Evolutionary conservation across 2,113 vertebrate genomes (phyloP), one percentile per base, ranked within the genome.

Genomic region (Saccopteryx leptura): DNA sequence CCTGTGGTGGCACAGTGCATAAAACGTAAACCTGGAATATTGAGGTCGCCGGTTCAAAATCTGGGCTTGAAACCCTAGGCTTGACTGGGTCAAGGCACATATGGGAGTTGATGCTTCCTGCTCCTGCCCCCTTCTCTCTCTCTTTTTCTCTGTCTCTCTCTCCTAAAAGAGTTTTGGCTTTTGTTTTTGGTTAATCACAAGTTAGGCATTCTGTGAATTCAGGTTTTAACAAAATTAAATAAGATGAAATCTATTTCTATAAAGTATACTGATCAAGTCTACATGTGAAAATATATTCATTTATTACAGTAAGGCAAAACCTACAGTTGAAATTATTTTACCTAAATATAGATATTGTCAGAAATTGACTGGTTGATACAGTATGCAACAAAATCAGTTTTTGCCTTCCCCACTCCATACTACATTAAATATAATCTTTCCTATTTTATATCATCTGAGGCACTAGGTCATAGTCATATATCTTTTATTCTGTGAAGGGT

Each of bases 251-350:
- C 61, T 46, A 72, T 33, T 94, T 90, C n/a, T 93, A 24, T 46
- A 79, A 79, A 13, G 10, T 52, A 85, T 50, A 92, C 0, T 61
- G 50, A 39, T 71, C 24, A 19, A 78, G 26, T 46, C 61, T 87
- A 28, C 11, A 52, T 63, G n/a, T 63, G 19, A 93, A 26, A 96
- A 94, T 61, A 86, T 65, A 90, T 72, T 74, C 23, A 90, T 31
- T 89, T 92, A 90, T 26, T 87, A 72, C 4, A 83, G 0, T 92
- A 68, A 87, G 48, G n/a, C 46, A 94, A 52, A 91, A 84, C 5
- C 31, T 88, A 91, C 1, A 26, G 58, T 4, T 93, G 58, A 78
- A 93, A 88, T 89, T 88, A 82, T 91, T 96, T 90, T 78, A 76
- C 12, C 50, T 76, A 79, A 61, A 84, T 68, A 56, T 61, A 84